Evolutionary conservation across 2,797 vertebrate genomes (phyloP), one percentile per base, ranked within the genome.

Genomic region (Enteromius anoplus): DNA sequence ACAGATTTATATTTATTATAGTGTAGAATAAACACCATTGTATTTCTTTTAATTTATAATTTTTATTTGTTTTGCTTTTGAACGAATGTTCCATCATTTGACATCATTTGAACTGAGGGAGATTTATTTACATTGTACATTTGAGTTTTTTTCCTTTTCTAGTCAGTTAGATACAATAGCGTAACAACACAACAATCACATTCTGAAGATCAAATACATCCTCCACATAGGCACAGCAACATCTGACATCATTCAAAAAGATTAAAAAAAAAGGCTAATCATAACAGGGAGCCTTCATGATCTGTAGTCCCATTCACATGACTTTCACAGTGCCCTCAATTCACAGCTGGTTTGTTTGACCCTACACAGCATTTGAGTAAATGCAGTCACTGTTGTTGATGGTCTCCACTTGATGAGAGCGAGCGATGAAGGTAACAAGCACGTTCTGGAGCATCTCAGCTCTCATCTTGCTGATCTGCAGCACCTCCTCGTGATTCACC

Each of bases 401-500:
- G 64, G 84, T 85, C 80, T 90, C 90, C 62, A 91, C 88, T 78
- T 89, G 91, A 72, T 93, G 89, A 64, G 86, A 92, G 70, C 91
- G 92, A 42, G 80, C 82, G 21, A 94, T 91, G 85, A 94, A 81
- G 0, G 64, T 88, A 23, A 86, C 73, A 45, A 94, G 88, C 0
- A 94, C 70, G 55, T 91, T 93, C 77, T 93, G 93, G 32, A 94
- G 81, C 87, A 93, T 88, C 79, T 92, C 91, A 0, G 93, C 92
- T 51, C 93, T 90, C 92, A 93, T 93, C 70, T 92, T 91, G 64
- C 92, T 89, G 88, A 92, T 93, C 80, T 92, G 87, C 23, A 93
- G 91, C 58, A 94, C 92, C 75, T 94, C 93, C 0, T 93, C 91
- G 0, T 95, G 92, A 89, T 93, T 92, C 65, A 92, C 92, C 85